phyloP scores from a whole-genome alignment of 2,797 vertebrate species.

The Parambassis ranga region DNA sequence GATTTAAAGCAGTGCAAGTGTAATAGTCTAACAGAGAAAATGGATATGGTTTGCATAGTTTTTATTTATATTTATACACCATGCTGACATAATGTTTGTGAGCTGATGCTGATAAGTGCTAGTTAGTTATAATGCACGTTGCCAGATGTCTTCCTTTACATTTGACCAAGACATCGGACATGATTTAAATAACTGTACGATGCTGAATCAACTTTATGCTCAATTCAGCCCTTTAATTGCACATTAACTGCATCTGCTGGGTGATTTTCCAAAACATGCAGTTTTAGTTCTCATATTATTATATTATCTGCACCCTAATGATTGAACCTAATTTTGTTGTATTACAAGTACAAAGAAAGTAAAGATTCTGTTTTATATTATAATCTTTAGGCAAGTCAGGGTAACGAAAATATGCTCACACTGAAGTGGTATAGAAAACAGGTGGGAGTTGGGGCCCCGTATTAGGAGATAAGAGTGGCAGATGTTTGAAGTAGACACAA shows the following conservation, averaged over 20 bases:
- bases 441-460: background rate
- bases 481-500: background rate
- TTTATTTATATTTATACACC: too few relatives aligned
- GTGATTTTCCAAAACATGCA: slow-evolving; percentile 39
- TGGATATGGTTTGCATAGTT: background rate
- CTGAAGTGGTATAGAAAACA: slow-evolving; percentile 12
- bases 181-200: background rate
- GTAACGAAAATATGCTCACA: slow-evolving; percentile 15
- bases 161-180: background rate
- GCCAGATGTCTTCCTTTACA: background rate
- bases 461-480: background rate
- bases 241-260: slow-evolving; percentile 28
- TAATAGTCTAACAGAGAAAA: too few relatives aligned
- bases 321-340: too few relatives aligned
- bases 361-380: too few relatives aligned
- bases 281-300: too few relatives aligned
- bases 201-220: too few relatives aligned
- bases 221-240: slow-evolving; percentile 30
- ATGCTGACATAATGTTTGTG: background rate
- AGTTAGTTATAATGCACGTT: background rate
- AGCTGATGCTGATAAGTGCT: background rate
- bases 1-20: too few relatives aligned
- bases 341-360: too few relatives aligned
- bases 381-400: slow-evolving; percentile 26
- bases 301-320: slow-evolving; percentile 32